Evolutionary conservation across 2,888 invertebrate species (phyloP), one percentile per base, ranked within the genome.

Genomic region (Mesoligia furuncula): DNA sequence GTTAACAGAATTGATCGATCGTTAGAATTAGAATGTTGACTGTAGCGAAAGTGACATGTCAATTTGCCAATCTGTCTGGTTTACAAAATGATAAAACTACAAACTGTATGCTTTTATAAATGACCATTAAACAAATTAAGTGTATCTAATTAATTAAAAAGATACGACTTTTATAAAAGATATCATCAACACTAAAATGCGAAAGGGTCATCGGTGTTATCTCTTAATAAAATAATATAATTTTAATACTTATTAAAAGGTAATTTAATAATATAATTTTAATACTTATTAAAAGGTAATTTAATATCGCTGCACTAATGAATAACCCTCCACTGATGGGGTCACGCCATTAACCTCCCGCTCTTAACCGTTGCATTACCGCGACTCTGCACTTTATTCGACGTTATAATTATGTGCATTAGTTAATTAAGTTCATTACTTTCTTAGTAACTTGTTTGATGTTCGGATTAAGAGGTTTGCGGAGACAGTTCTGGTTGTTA

Each of bases 301-400:
- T 77, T 73, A 62, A 75, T 79, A 82, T 71, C 64, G 59, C 42
- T 85, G 76, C 79, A 68, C 68, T 79, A 69, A 85, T 84, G 85
- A 88, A 71, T 79, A 73, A 27, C 39, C 75, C 45, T 66, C 61
- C 7, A 24, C 48, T 81, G 85, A 85, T 72, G 83, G 76, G 92
- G 90, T 91, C 91, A 89, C 86, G 73, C 87, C 87, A 90, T 92
- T 92, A 91, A 91, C 90, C 91, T 87, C 80, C 3, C 64, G 75
- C 75, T 84, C 73, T 73, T 57, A 73, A 62, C 36, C 70, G 72
- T 62, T 51, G 73, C 62, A 73, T 69, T 74, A 66, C 36, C 65
- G 65, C 48, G 64, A 48, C 45, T 77, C 75, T 64, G 78, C 65
- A 75, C 66, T 77, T 24, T 51, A 68, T 73, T 57, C n/a, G 24